Evolutionary conservation across 2,888 invertebrate species (phyloP), one percentile per base, ranked within the genome.

Genomic region (Conus canariensis): DNA sequence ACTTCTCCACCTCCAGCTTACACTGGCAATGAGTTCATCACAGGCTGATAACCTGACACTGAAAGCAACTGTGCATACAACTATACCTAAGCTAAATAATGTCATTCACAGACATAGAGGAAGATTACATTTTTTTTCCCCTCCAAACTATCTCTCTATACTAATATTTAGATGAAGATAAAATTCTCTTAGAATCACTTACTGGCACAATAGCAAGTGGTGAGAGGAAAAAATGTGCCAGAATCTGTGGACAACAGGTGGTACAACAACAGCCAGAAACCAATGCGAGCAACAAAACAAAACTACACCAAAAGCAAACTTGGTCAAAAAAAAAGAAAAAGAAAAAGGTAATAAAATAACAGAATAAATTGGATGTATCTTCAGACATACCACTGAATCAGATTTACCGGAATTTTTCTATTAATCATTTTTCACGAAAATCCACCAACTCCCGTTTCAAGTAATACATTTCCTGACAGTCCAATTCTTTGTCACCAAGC

Each of bases 341-440:
- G 4, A 45, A 74, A 74, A 88, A 74, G 9, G 16, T 74, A 19
- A 77, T 70, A 9, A 80, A 88, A 70, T n/a, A 88, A n/a, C 22
- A 80, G 80, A 80, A 88, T 74, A 19, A 77, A 12, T 8, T 16
- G 9, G 9, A 30, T 77, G 12, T 30, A 77, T 22, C 19, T 83
- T 83, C 56, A 22, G 82, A 58, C 56, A 83, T 58, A 83, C 30
- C 82, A 83, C 58, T 83, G 82, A 58, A 25, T 83, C 82, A 58
- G 82, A 83, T 58, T 83, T 56, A 58, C 56, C 25, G 58, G 7
- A 7, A 19, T 56, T 9, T 56, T 14, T 25, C 19, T 22, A 16
- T 58, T 9, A 22, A 22, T 83, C 82, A 58, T 25, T 83, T 19
- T 56, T 56, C 77, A 77, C 77, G 3, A 77, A 25, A 77, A 77